A percentile compares a stretch with the other conserved stretches of the same genome.
Conservation (phyloP, 1,140 invertebrate genomes). For the Nomia melanderi region DNA sequence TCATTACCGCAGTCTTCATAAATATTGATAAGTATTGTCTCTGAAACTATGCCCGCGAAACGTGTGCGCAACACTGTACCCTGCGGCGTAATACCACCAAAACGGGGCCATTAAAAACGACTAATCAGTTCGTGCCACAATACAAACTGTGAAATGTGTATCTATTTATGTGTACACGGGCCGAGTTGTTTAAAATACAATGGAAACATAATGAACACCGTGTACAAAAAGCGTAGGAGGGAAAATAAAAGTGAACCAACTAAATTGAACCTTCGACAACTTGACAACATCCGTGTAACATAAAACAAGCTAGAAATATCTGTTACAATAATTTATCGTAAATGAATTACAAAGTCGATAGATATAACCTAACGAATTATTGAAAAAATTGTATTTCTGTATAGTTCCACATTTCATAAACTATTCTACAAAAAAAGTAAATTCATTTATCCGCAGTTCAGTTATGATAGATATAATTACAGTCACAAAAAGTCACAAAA, state of each 20-base stretch:
- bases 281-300: too few relatives aligned
- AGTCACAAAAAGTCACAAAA: too few relatives aligned
- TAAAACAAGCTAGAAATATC: too few relatives aligned
- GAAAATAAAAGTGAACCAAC: not conserved
- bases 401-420: too few relatives aligned
- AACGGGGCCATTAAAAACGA: not conserved
- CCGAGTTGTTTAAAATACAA: not conserved
- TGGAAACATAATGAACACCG: not conserved
- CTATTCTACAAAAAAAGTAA: too few relatives aligned
- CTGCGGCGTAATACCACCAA: not conserved
- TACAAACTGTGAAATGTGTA: not conserved
- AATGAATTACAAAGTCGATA: too few relatives aligned
- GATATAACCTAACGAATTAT: too few relatives aligned
- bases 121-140: not conserved
- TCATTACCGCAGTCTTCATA: slow-evolving; percentile 22
- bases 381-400: too few relatives aligned
- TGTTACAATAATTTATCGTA: too few relatives aligned
- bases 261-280: too few relatives aligned
- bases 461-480: too few relatives aligned
- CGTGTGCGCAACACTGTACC: not conserved
- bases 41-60: not conserved
- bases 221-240: not conserved
- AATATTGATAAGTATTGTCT: slow-evolving; percentile 21
- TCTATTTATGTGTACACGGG: not conserved
- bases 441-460: too few relatives aligned